Evolutionary conservation across 2,888 invertebrate species (phyloP), one percentile per base, ranked within the genome.

Genomic region (Ophioninae sp.): DNA sequence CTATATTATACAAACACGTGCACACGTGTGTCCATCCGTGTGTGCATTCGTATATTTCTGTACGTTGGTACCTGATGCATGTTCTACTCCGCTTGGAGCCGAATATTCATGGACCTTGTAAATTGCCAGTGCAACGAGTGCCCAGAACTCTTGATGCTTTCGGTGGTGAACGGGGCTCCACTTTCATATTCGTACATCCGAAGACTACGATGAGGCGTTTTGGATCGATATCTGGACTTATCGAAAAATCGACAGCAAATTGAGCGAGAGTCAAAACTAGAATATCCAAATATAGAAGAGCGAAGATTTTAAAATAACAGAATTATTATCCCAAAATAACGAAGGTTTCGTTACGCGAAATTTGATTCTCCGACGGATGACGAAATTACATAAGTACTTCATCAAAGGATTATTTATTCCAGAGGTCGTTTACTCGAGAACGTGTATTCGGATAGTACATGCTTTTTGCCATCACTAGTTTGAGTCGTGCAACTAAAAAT

Each of bases 81-180:
- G 39, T 56, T 56, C 69, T n/a, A 59, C 21, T 67, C 50, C 50
- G 61, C 10, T 23, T 56, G 76, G 50, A 67, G 75, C 67, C 72
- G 76, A 81, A 84, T 84, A 84, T 84, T 84, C 81, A 84, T 84
- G 75, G 75, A 76, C 62, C 68, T 75, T 72, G 78, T 74, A 79
- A 84, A 84, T 84, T 75, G 75, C 64, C 72, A 64, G 61, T 72
- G 50, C 69, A 72, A 67, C 44, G 30, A 56, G 41, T 44, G 65
- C 39, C 21, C 23, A 30, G n/a, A 39, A 65, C 20, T 23, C 39
- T 62, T 62, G n/a, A 13, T 72, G 23, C 64, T 65, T 68, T 65
- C 65, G n/a, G 23, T 23, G 64, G 39, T 23, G 44, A 50, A 50
- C 62, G 30, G 56, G 10, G 39, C 41, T 67, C 41, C 39, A 61